Base-by-base conservation (phyloP, 2,113 vertebrate species). In the Otolemur garnettii region DNA sequence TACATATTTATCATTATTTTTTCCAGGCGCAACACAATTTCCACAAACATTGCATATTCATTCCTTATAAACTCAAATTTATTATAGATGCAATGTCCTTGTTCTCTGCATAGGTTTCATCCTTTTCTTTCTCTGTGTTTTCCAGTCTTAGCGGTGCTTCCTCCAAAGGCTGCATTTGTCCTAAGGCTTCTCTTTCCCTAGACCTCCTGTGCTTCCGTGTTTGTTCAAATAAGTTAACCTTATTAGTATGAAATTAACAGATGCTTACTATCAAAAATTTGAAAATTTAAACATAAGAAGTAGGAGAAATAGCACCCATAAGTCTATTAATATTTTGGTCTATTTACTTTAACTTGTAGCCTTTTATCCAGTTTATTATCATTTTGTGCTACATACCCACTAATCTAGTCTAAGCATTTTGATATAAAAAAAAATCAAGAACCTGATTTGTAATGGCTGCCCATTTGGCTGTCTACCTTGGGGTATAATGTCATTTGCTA, bases 401-500 rank as follows among this genome's bases (percentile, higher is more conserved):
- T 26, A 91, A 13, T 94, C 74, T 83, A 53, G 35, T 86, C 64
- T 69, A 60, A 87, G 64, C 62, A 77, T 93, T 96, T 75, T 87
- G 79, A 60, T 57, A 50, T 82, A 45, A 74, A 88, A 38, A 38
- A 96, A 88, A 75, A 93, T 86, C 50, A 64, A 64, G 83, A 93
- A 33, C 75, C 45, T 97, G 83, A 28, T 91, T 97, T 95, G 91
- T 87, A 96, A 84, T 96, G 95, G 19, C 87, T 93, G 90, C 94
- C 91, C 92, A 96, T 94, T 97, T 97, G 93, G 81, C 91, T 91
- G 85, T 79, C 94, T 97, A 97, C 97, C 88, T 97, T 97, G 94
- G 96, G 93, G 81, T 93, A 62, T 97, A 93, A 87, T 96, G 87
- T 90, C 95, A 75, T 91, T 93, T 89, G 93, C 88, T 87, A 92